Conservation (phyloP, 2,113 vertebrate species). For the Cardinalis cardinalis region DNA sequence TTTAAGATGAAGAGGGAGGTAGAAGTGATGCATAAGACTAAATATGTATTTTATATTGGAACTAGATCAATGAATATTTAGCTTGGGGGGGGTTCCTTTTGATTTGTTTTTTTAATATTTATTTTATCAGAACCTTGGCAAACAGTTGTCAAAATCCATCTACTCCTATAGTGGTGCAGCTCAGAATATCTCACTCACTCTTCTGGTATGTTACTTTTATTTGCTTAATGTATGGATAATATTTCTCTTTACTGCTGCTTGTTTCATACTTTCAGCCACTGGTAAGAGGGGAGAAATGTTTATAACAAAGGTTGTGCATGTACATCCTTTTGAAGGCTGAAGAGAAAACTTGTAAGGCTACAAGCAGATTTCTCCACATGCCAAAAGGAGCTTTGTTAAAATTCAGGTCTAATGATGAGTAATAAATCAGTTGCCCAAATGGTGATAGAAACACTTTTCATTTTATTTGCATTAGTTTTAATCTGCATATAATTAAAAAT, state of each 20-base stretch:
- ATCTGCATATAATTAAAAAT: background rate
- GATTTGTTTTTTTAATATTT: background rate
- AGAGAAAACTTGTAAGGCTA: background rate
- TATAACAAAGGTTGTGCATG: accelerated
- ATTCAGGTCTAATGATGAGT: background rate
- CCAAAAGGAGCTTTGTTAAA: background rate
- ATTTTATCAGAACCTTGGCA: background rate
- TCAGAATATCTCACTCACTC: background rate
- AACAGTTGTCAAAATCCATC: background rate
- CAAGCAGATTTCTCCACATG: background rate
- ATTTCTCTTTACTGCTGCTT: background rate
- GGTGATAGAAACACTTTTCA: background rate
- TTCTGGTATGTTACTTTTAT: background rate
- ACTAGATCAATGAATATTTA: background rate
- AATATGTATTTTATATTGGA: background rate
- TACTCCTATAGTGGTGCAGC: background rate
- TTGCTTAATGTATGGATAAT: background rate
- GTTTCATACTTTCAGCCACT: background rate
- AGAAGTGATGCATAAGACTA: background rate
- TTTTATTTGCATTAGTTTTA: background rate
- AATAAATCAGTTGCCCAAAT: background rate
- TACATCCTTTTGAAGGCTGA: background rate
- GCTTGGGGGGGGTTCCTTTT: accelerated
- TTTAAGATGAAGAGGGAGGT: background rate
- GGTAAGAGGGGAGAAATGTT: background rate